These are phyloP conservation scores for Brachyrhaphis roseni DNA, from an alignment of 2,797 vertebrate genomes.

Conservation along the genomic window DNA sequence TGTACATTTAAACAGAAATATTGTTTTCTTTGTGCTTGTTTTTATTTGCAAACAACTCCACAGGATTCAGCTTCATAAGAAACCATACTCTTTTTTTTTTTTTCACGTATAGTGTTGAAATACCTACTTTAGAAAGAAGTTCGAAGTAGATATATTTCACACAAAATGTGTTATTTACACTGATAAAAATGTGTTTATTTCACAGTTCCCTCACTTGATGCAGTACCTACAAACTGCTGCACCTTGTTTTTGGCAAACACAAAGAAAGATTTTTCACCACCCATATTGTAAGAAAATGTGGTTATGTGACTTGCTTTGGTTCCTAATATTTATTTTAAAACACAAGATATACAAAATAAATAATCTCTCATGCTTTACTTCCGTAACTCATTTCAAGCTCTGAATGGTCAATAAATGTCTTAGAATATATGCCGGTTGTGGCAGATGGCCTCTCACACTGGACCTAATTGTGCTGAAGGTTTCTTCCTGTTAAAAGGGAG, in stretches of 20 bases:
- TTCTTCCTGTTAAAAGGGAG: neutral
- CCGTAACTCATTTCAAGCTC: neutral
- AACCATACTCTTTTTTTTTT: neutral
- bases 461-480: neutral
- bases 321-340: neutral
- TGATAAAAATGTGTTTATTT: conserved; percentile 45
- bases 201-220: conserved; percentile 30
- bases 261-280: neutral
- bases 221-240: conserved; percentile 6
- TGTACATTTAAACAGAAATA: neutral
- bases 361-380: neutral
- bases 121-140: conserved; percentile 9
- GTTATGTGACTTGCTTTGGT: neutral
- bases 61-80: neutral
- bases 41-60: neutral
- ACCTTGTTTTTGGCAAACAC: conserved; percentile 9
- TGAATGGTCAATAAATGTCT: neutral
- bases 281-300: neutral
- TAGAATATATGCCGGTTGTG: neutral
- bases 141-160: conserved; percentile 34
- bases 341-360: neutral
- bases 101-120: conserved; percentile 1
- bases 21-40: neutral
- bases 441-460: neutral
- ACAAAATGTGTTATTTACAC: conserved; percentile 43